Conservation (phyloP, 2,113 vertebrate species). For the Nothocercus julius region DNA sequence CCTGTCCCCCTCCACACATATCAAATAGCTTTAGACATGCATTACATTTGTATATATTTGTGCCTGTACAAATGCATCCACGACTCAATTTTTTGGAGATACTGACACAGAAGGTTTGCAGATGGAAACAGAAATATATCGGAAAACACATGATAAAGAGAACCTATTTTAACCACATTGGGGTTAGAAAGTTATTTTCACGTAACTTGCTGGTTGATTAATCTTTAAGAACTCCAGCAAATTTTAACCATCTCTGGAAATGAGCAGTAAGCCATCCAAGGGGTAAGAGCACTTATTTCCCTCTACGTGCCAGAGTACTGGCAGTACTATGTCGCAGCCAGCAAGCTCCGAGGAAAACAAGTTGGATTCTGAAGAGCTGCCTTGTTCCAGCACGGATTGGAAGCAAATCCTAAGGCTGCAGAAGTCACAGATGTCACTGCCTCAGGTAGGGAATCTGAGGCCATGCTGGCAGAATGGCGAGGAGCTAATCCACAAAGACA, state of each 20-base stretch:
- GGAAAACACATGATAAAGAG: neutral
- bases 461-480: neutral
- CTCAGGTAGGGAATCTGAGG: neutral
- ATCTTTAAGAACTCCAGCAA: neutral
- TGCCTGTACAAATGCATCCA: neutral
- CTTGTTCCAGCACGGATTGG: neutral
- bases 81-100: neutral
- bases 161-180: neutral
- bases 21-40: rapidly evolving
- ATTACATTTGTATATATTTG: too few relatives aligned
- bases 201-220: rapidly evolving
- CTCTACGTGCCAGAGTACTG: neutral
- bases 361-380: neutral
- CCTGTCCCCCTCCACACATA: neutral
- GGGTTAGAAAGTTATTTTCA: neutral
- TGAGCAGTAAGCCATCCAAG: neutral
- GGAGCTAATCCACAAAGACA: neutral
- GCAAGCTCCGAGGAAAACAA: neutral
- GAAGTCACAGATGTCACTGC: neutral
- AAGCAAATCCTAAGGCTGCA: neutral
- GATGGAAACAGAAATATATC: neutral
- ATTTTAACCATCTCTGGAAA: neutral
- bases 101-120: neutral
- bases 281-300: neutral
- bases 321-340: neutral